A percentile compares a stretch with the other conserved stretches of the same genome.
Evolutionary conservation across 2,888 invertebrate genomes (phyloP).

Genomic region (Eupithecia exiguata): DNA sequence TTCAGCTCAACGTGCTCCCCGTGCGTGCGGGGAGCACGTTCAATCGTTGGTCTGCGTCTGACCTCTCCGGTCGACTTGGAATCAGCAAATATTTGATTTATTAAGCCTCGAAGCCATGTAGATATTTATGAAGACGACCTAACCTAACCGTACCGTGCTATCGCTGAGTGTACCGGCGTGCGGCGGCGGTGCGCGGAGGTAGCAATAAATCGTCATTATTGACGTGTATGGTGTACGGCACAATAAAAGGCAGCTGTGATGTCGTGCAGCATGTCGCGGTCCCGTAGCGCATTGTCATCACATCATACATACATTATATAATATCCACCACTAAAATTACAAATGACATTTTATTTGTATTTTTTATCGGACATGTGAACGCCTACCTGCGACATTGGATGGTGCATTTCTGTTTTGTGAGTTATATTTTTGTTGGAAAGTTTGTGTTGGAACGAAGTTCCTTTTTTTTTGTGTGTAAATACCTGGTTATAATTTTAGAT

Average conservation of each 20-base stretch:
- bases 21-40: too few species aligned
- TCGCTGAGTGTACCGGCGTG: conserved; percentile 34
- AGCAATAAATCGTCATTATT: conserved; percentile 82
- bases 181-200: conserved; percentile 52
- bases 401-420: conserved; percentile 48
- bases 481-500: not conserved
- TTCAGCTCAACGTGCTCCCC: too few species aligned
- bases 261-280: conserved; percentile 76
- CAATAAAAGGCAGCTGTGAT: conserved; percentile 74
- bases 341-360: conserved; percentile 64
- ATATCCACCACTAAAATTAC: conserved; percentile 66
- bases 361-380: conserved; percentile 56
- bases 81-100: too few species aligned
- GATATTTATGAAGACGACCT: not conserved
- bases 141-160: not conserved
- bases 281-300: conserved; percentile 79
- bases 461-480: not conserved
- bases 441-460: too few species aligned
- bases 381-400: conserved; percentile 54
- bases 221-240: conserved; percentile 73
- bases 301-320: conserved; percentile 64
- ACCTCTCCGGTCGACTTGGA: too few species aligned
- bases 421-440: not conserved
- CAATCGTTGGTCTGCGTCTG: too few species aligned
- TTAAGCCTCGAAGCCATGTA: not conserved